Evolutionary conservation across 30 jellyfish, hydroid and myxozoan genomes (phyloP), one percentile per base, ranked within the genome.

Genomic region (Aurelia aurita): DNA sequence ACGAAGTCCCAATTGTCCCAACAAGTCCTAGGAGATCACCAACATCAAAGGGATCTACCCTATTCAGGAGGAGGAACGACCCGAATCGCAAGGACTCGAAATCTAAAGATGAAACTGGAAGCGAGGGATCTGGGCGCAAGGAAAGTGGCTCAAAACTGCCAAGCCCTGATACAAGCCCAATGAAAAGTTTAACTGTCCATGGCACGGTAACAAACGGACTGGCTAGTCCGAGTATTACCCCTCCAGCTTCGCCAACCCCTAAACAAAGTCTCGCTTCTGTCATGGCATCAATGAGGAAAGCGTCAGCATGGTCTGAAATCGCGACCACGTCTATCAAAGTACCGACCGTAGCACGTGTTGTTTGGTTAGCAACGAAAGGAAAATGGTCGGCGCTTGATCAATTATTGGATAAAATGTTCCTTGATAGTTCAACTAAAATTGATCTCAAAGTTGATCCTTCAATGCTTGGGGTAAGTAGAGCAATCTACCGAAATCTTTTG

Each of bases 391-490:
- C 91, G 5, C 85, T 68, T 26, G 91, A 82, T 82, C 91, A 82
- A 51, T 77, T 82, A 1, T 55, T 82, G 69, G 91, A 82, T 29
- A 82, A 82, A 67, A 6, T 82, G 69, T 69, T 82, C 58, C 43
- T 67, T 25, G 91, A 82, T 26, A 84, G 59, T 54, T 80, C 79
- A 7, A 66, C 79, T 10, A 82, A 69, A 67, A 14, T 82, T 11
- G 91, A 82, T 32, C 43, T 82, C 22, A 68, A 58, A 27, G 49
- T 82, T 9, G 91, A 82, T n/a, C 60, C 91, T 1, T 73, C 80
- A 16, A 57, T 82, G 72, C 79, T 82, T 1, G 91, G 91, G 91
- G 91, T 82, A 82, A 35, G 91, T 82, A n/a, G n/a, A n/a, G n/a
- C n/a, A n/a, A n/a, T n/a, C n/a, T n/a, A n/a, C n/a, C 51, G 9